Evolutionary conservation across 2,888 invertebrate species (phyloP), one percentile per base, ranked within the genome.

Genomic region (Aleiodes alternator): DNA sequence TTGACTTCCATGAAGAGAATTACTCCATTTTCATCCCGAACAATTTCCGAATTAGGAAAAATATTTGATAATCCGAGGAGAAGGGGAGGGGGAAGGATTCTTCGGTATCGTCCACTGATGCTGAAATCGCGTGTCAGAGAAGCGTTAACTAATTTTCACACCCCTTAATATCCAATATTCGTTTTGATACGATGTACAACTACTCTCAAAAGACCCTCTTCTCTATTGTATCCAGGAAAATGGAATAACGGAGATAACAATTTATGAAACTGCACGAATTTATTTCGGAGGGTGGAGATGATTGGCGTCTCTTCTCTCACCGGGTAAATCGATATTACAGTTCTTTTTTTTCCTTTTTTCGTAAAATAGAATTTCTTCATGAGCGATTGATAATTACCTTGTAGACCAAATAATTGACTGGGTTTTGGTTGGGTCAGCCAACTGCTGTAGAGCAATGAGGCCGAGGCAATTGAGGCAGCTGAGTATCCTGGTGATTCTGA

Each of bases 391-490:
- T 75, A 82, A 82, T 88, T 90, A 94, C 94, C 93, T 92, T 94
- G 93, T 55, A 93, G 88, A 79, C 92, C 92, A 81, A 94, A 92
- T 61, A 94, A 88, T 79, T 92, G 92, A 75, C 89, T 88, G 38
- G 91, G 84, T 70, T 89, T 89, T 16, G 88, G 84, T 78, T 88
- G 89, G 8, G 85, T 85, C 75, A 89, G 86, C 89, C 89, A 89
- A 73, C 86, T 88, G 75, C 87, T 87, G 76, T 89, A 89, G 34
- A 89, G 83, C 23, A 89, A 78, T 0, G 89, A 88, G 2, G 89
- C 88, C 2, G 89, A 89, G 0, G 88, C 86, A 1, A 89, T 79
- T 31, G 89, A 88, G 3, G 88, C 85, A 48, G 87, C 82, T 0
- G 88, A 85, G 69, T 87, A 88, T 53, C 80, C 83, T 23, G 85